phyloP scores from a whole-genome alignment of 2,113 vertebrate genomes.

The Pristiophorus japonicus region DNA sequence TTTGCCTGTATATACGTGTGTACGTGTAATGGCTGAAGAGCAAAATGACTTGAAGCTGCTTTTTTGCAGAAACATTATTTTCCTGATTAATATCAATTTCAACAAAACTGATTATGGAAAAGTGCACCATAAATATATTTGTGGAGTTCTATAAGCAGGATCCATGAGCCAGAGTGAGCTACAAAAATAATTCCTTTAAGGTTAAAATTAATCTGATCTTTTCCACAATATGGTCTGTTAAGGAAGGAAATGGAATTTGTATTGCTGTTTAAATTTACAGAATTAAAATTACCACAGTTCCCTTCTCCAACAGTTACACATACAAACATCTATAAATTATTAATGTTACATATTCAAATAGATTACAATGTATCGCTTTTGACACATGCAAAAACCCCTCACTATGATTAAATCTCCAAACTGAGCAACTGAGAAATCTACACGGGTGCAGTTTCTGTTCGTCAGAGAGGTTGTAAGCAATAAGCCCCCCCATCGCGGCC shows the following conservation, averaged over 20 bases:
- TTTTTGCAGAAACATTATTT: not conserved
- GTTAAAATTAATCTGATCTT: not conserved
- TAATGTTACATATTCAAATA: not conserved
- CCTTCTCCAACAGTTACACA: not conserved
- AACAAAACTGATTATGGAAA: not conserved
- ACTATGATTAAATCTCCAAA: not conserved
- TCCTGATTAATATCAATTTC: not conserved
- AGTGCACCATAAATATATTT: not conserved
- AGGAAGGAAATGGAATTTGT: not conserved
- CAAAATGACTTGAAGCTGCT: not conserved
- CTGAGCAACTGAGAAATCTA: not conserved
- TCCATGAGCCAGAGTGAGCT: not conserved
- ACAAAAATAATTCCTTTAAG: not conserved
- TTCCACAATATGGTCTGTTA: not conserved
- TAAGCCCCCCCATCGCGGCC: not conserved
- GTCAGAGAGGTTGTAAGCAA: not conserved
- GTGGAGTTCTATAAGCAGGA: not conserved
- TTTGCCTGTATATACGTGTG: not conserved
- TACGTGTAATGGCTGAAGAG: not conserved
- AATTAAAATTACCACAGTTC: not conserved
- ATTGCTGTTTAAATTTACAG: not conserved
- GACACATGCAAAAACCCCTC: not conserved
- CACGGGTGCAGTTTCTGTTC: not conserved
- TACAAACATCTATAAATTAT: not conserved
- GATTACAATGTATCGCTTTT: not conserved